Evolutionary conservation across 2,113 vertebrate species (phyloP).

Genomic region (Seriola quinqueradiata): DNA sequence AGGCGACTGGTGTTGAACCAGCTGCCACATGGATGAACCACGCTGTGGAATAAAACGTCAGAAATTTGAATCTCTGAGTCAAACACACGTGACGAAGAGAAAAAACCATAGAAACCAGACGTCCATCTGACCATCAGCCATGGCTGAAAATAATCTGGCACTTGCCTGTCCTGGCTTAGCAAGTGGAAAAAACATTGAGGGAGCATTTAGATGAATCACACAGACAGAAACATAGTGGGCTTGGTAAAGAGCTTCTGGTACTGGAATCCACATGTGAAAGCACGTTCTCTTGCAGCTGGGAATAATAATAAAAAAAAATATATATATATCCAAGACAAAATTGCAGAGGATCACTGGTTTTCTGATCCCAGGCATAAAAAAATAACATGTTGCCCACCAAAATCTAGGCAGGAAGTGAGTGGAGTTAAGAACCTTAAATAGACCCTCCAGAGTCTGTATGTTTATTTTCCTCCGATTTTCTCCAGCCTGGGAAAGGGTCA

Average conservation of each 20-base stretch:
- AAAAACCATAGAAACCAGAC: slow-evolving; percentile 22
- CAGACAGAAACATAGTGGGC: slow-evolving; percentile 18
- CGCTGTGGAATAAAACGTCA: not conserved
- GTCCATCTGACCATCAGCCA: slow-evolving; percentile 22
- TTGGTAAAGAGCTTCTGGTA: slow-evolving; percentile 27
- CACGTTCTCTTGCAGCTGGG: not conserved
- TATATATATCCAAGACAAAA: slow-evolving; percentile 13
- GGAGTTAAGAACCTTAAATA: slow-evolving; percentile 54
- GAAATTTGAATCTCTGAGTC: slow-evolving; percentile 19
- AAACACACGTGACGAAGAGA: not conserved
- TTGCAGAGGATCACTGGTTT: slow-evolving; percentile 38
- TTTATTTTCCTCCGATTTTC: slow-evolving; percentile 63
- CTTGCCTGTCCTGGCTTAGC: slow-evolving; percentile 22
- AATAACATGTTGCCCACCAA: slow-evolving; percentile 49
- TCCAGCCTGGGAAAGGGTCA: slow-evolving; percentile 71
- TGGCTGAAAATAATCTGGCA: slow-evolving; percentile 56
- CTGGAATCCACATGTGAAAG: slow-evolving; percentile 38
- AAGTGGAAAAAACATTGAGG: slow-evolving; percentile 52
- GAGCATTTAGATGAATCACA: slow-evolving; percentile 64
- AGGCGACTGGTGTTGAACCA: not conserved
- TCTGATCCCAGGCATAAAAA: slow-evolving; percentile 45
- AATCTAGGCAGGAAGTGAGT: slow-evolving; percentile 65
- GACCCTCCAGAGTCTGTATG: slow-evolving; percentile 49
- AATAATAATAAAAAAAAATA: not conserved
- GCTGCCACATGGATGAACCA: not conserved